These are phyloP conservation scores for Tachysurus vachellii DNA, from an alignment of 2,113 vertebrate species.

Conservation along the genomic window DNA sequence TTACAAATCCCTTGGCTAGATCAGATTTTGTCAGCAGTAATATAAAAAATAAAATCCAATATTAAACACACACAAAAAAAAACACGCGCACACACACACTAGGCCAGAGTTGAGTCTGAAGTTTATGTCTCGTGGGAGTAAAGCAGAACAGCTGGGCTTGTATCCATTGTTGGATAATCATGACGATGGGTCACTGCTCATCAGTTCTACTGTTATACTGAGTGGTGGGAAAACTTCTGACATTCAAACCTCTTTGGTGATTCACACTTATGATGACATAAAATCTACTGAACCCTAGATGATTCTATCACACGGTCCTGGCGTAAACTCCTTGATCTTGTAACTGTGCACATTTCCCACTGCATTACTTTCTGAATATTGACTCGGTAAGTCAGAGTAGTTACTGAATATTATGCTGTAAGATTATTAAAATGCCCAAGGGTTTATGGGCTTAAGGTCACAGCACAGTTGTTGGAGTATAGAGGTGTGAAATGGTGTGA, in stretches of 20 bases:
- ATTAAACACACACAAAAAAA: not conserved
- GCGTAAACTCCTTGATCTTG: not conserved
- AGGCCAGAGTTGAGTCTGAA: not conserved
- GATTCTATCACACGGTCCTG: not conserved
- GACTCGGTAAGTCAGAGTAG: not conserved
- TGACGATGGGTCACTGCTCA: not conserved
- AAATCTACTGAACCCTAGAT: not conserved
- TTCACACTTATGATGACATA: not conserved
- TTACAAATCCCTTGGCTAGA: conserved; percentile 31
- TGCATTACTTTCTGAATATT: not conserved
- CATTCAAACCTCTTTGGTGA: conserved; percentile 4
- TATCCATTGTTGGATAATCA: not conserved
- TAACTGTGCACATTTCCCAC: not conserved
- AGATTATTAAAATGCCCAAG: not conserved
- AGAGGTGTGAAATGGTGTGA: conserved; percentile 7
- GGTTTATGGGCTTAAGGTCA: not conserved
- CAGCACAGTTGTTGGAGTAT: not conserved
- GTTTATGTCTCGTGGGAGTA: not conserved
- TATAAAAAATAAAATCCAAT: not conserved
- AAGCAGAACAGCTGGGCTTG: conserved; percentile 20
- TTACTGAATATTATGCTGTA: not conserved
- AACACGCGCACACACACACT: not conserved
- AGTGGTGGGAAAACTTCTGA: conserved; percentile 22
- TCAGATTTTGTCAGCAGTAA: conserved; percentile 19
- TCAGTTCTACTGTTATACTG: not conserved